Conservation (phyloP, 30 jellyfish, hydroid and myxozoan species). For the Hydractinia symbiolongicarpus region DNA sequence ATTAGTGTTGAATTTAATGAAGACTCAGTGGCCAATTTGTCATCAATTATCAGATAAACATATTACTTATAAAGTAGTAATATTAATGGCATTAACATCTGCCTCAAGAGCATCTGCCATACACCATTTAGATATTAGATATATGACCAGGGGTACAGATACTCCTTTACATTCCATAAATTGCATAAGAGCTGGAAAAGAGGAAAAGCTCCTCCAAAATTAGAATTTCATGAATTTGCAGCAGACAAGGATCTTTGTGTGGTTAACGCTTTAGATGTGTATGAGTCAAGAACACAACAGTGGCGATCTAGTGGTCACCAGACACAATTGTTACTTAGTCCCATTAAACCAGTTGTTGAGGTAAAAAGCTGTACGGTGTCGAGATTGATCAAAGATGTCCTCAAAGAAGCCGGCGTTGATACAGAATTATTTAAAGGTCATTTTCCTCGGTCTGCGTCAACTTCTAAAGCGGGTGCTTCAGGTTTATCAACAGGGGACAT, state of each 20-base stretch:
- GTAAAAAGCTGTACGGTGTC: not conserved
- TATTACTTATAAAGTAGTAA: not conserved
- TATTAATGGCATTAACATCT: slow-evolving; percentile 8
- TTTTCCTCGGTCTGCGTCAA: not conserved
- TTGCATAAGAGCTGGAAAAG: no score
- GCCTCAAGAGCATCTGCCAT: not conserved
- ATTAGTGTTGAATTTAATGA: not conserved
- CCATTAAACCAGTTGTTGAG: no score
- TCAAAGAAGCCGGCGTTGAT: not conserved
- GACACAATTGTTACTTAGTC: no score
- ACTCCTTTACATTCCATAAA: not conserved
- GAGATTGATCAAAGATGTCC: not conserved
- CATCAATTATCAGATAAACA: not conserved
- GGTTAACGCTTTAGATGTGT: no score
- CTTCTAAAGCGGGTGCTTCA: not conserved
- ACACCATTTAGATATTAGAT: not conserved
- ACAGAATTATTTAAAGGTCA: not conserved
- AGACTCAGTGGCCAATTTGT: not conserved
- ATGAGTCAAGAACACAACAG: no score
- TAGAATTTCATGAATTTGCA: not conserved
- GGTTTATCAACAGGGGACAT: not conserved
- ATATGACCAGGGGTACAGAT: not conserved
- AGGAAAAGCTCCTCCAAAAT: slow-evolving; percentile 14
- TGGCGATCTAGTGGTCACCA: no score
- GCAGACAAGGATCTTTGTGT: no score